phyloP scores from a whole-genome alignment of 2,888 invertebrate species.

The Eupithecia tripunctaria region DNA sequence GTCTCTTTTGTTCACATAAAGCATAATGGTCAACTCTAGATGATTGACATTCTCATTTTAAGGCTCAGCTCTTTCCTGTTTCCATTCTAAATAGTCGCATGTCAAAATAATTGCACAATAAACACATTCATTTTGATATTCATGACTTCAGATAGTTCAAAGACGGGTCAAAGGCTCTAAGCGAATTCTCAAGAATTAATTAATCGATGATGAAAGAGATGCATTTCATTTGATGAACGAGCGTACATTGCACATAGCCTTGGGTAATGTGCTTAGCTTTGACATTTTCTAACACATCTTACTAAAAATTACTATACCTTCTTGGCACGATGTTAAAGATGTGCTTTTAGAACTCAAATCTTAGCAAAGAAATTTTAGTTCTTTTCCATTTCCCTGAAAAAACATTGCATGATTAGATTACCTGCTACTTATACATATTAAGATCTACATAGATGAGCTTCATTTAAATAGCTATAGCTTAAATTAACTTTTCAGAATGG shows the following conservation, averaged over 20 bases:
- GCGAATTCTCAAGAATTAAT: not conserved
- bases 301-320: not conserved
- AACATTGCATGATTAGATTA: not conserved
- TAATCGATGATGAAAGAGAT: not conserved
- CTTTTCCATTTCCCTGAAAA: not conserved
- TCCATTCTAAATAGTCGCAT: not conserved
- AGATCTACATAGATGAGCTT: not conserved
- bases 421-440: not conserved
- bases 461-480: not conserved
- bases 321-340: not conserved
- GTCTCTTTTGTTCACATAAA: not conserved
- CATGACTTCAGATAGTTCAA: not conserved
- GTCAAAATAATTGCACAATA: not conserved
- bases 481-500: not conserved
- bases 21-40: constrained; percentile 2
- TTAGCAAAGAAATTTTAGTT: not conserved
- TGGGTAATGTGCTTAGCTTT: not conserved
- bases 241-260: not conserved
- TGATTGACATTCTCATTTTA: constrained; percentile 20
- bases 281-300: not conserved
- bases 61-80: not conserved
- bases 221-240: not conserved
- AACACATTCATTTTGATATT: not conserved
- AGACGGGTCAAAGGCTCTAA: not conserved
- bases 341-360: not conserved